Conservation (phyloP, 2,797 vertebrate genomes). For the Myripristis jacobus region DNA sequence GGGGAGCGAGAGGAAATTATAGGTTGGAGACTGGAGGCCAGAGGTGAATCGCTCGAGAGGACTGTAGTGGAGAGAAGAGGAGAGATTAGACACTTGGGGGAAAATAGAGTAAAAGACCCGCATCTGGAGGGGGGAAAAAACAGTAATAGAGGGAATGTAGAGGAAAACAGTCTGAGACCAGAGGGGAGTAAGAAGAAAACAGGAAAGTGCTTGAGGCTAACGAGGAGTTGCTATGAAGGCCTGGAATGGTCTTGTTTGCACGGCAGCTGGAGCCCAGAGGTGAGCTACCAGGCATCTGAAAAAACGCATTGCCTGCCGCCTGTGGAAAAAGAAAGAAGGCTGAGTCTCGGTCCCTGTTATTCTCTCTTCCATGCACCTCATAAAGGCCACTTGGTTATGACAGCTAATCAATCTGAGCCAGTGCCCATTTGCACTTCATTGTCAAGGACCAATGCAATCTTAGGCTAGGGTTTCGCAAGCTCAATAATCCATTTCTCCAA, state of each 20-base stretch:
- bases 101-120: constrained; percentile 37
- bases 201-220: constrained; percentile 63
- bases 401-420: constrained; percentile 60
- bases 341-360: constrained; percentile 24
- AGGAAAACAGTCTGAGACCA: constrained; percentile 59
- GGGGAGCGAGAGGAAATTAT: constrained; percentile 60
- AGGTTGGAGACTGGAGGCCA: constrained; percentile 58
- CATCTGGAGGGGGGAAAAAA: constrained; percentile 22
- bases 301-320: constrained; percentile 51
- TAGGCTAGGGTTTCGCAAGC: constrained; percentile 16
- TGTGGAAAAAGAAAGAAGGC: constrained; percentile 27
- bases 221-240: constrained; percentile 46
- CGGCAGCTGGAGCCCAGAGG: constrained; percentile 53
- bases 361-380: constrained; percentile 31
- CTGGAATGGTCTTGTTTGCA: constrained; percentile 46
- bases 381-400: constrained; percentile 43
- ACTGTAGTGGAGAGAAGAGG: constrained; percentile 6
- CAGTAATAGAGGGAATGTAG: constrained; percentile 55
- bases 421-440: constrained; percentile 35
- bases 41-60: constrained; percentile 47
- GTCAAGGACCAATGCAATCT: constrained; percentile 35
- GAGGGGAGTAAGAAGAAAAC: constrained; percentile 52
- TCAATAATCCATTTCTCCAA: constrained; percentile 45
- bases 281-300: constrained; percentile 60
- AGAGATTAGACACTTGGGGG: constrained; percentile 55